Conservation (phyloP, 1,140 invertebrate species). For the Drosophila elegans region DNA sequence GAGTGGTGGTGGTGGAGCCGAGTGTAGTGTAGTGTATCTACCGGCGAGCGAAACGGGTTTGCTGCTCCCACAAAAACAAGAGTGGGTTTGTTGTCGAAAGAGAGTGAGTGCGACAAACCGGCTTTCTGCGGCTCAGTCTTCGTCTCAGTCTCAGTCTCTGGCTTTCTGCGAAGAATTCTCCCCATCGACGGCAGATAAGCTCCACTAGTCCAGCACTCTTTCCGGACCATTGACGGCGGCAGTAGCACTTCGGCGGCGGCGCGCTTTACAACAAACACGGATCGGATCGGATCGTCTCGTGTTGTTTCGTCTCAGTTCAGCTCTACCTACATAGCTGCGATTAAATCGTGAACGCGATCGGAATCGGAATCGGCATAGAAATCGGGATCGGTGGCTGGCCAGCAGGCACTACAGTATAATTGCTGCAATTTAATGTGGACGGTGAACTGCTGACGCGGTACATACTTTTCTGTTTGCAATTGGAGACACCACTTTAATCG, state of each 20-base stretch:
- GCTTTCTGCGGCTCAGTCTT: constrained; percentile 54
- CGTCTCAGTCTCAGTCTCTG: constrained; percentile 27
- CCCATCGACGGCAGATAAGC: constrained; percentile 39
- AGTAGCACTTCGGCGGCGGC: constrained; percentile 73
- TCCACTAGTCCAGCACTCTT: constrained; percentile 60
- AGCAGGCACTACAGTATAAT: constrained; percentile 17
- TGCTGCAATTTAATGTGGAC: constrained; percentile 42
- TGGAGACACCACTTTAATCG: constrained; percentile 14
- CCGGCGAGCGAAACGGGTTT: constrained; percentile 46
- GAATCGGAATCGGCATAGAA: constrained; percentile 35
- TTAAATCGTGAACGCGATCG: constrained; percentile 25
- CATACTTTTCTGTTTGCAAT: constrained; percentile 30
- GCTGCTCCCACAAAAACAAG: constrained; percentile 31
- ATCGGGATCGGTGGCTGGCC: constrained; percentile 20
- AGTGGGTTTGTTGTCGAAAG: constrained; percentile 15
- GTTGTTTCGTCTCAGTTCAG: too few relatives aligned
- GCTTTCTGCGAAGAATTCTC: constrained; percentile 59
- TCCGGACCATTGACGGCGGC: constrained; percentile 76
- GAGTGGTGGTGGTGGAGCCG: constrained; percentile 16
- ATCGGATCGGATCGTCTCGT: constrained; percentile 5
- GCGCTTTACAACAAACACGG: constrained; percentile 58
- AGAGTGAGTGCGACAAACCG: constrained; percentile 48
- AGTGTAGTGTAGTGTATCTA: constrained; percentile 18
- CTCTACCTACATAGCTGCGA: background rate
- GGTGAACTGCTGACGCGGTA: constrained; percentile 21